Evolutionary conservation across 1,140 invertebrate species (phyloP).

Genomic region (Drosophila kanapiae): DNA sequence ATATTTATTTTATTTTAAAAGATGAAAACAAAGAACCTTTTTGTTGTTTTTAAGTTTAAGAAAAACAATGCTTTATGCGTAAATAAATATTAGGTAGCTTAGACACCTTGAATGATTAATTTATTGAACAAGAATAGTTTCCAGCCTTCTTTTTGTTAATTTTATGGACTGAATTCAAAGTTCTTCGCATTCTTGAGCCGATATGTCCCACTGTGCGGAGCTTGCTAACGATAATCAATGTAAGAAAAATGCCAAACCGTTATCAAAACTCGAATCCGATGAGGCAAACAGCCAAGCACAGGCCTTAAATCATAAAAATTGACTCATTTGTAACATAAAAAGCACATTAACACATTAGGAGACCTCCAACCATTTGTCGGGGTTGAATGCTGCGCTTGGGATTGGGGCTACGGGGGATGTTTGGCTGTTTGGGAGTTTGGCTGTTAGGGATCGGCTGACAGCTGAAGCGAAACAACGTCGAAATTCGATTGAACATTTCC

Average conservation of each 20-base stretch:
- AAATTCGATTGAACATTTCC: constrained; percentile 23
- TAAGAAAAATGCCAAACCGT: constrained; percentile 69
- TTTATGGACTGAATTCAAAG: not conserved
- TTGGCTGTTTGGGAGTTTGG: not conserved
- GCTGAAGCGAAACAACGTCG: constrained; percentile 51
- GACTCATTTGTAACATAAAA: constrained; percentile 84
- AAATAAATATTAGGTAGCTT: too few species aligned
- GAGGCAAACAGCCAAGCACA: constrained; percentile 28
- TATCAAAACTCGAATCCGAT: constrained; percentile 66
- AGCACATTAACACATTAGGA: constrained; percentile 80
- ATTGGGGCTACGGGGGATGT: constrained; percentile 10
- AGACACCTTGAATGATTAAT: too few species aligned
- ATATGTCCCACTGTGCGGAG: not conserved
- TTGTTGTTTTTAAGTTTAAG: too few species aligned
- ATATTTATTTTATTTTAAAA: not conserved
- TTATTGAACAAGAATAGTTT: not conserved
- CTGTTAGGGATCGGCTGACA: constrained; percentile 46
- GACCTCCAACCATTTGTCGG: constrained; percentile 3
- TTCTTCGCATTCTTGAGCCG: not conserved
- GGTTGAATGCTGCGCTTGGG: constrained; percentile 2
- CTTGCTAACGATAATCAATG: constrained; percentile 57
- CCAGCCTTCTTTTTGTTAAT: not conserved
- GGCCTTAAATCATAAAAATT: constrained; percentile 83
- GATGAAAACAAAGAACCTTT: not conserved
- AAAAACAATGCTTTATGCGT: too few species aligned